Evolutionary conservation across 2,888 invertebrate genomes (phyloP), one percentile per base, ranked within the genome.

Genomic region (Pristionchus mayeri): DNA sequence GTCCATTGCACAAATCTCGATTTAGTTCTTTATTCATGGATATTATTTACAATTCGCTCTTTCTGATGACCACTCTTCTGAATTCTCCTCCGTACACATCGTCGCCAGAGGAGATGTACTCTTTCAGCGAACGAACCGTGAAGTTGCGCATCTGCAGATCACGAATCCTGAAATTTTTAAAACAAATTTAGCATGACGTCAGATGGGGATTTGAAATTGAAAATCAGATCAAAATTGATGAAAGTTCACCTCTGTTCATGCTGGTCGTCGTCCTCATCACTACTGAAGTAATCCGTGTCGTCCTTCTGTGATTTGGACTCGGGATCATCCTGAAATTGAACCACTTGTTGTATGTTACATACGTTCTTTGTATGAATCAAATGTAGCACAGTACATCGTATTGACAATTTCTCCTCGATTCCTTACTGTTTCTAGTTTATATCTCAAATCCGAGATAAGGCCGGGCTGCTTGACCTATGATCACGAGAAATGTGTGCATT

Each of bases 101-200:
- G 9, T 54, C 54, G 30, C 67, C 67, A 3, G 67, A 67, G 3
- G 67, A 34, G 27, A 67, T 67, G 67, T 67, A 67, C 67, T 67
- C 21, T 0, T 34, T 21, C 1, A 67, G 67, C 21, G 67, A 67
- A 37, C 67, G 67, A 9, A 67, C 37, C 2, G 67, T 67, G 67
- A 67, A 67, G 21, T 67, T 67, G 27, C 27, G 67, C 67, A 67
- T 67, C 21, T 37, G 34, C 21, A 3, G 1, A 34, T 67, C 67
- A 1, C 37, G 34, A 21, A 37, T 27, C n/a, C 67, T 67, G 67
- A 67, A 67, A 30, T 24, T 3, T n/a, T n/a, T n/a, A n/a, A n/a
- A n/a, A n/a, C n/a, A n/a, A n/a, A n/a, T n/a, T n/a, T n/a, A n/a
- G n/a, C n/a, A n/a, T n/a, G n/a, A n/a, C n/a, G n/a, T n/a, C n/a